Conservation (phyloP, 2,113 vertebrate species). For the Rafetus swinhoei region DNA sequence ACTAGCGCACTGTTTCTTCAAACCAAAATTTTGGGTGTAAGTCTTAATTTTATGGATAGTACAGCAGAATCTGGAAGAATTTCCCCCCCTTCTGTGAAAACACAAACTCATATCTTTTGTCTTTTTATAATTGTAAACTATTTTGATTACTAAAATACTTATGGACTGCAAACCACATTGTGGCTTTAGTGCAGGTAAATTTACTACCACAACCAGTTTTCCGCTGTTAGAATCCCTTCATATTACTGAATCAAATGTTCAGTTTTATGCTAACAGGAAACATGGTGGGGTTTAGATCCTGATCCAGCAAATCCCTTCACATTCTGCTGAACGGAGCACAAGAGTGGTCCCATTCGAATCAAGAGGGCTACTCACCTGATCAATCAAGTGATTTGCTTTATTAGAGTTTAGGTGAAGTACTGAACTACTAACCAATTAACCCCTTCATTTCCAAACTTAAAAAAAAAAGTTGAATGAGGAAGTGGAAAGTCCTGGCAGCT, state of each 20-base stretch:
- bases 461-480: background rate
- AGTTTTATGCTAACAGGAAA: background rate
- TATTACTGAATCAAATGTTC: rapidly evolving
- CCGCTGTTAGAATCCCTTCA: background rate
- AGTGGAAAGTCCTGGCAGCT: background rate
- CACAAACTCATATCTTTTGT: background rate
- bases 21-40: background rate
- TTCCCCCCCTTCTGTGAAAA: background rate
- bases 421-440: background rate
- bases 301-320: background rate
- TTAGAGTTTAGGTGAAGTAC: background rate
- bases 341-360: background rate
- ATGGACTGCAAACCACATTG: background rate
- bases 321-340: background rate
- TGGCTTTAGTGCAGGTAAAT: background rate
- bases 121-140: background rate
- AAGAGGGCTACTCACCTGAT: background rate
- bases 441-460: background rate
- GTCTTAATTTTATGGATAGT: background rate
- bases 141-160: background rate
- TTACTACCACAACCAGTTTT: background rate
- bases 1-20: background rate
- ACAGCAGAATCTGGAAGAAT: background rate
- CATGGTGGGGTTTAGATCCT: background rate
- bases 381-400: background rate